Evolutionary conservation across 2,797 vertebrate species (phyloP).

Genomic region (Fistularia tabacaria): DNA sequence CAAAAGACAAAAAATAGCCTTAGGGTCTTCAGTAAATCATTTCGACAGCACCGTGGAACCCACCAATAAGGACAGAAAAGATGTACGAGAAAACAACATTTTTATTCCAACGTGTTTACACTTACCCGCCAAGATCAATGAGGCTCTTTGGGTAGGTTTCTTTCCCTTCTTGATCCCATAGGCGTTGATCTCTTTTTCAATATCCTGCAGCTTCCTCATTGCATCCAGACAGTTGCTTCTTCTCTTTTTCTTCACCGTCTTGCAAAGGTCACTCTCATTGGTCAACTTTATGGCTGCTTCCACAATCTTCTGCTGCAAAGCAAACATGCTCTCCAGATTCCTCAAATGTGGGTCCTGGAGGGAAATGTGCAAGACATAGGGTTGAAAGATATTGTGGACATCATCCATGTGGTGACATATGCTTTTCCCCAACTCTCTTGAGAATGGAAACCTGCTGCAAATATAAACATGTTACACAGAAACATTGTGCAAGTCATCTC

Average conservation of each 20-base stretch:
- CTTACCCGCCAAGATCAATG: slow-evolving; percentile 82
- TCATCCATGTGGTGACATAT: too few relatives aligned
- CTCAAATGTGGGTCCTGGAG: slow-evolving; percentile 86
- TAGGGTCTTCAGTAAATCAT: not conserved
- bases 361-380: slow-evolving; percentile 5
- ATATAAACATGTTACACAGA: slow-evolving; percentile 1
- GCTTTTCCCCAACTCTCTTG: not conserved
- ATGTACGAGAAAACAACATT: too few relatives aligned
- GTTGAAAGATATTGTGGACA: not conserved
- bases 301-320: slow-evolving; percentile 92
- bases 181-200: slow-evolving; percentile 87
- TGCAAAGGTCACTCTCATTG: slow-evolving; percentile 83
- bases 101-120: too few relatives aligned
- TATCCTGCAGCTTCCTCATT: slow-evolving; percentile 84
- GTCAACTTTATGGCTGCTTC: slow-evolving; percentile 90
- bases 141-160: slow-evolving; percentile 85
- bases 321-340: slow-evolving; percentile 88
- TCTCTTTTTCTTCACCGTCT: slow-evolving; percentile 92
- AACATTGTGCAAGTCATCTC: too few relatives aligned
- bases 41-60: not conserved
- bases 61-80: not conserved
- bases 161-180: slow-evolving; percentile 85
- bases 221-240: slow-evolving; percentile 85
- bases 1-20: slow-evolving; percentile 25
- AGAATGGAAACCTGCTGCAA: slow-evolving; percentile 5